These are phyloP conservation scores for Megalurothrips usitatus DNA, from an alignment of 2,888 invertebrate genomes.

Conservation along the genomic window DNA sequence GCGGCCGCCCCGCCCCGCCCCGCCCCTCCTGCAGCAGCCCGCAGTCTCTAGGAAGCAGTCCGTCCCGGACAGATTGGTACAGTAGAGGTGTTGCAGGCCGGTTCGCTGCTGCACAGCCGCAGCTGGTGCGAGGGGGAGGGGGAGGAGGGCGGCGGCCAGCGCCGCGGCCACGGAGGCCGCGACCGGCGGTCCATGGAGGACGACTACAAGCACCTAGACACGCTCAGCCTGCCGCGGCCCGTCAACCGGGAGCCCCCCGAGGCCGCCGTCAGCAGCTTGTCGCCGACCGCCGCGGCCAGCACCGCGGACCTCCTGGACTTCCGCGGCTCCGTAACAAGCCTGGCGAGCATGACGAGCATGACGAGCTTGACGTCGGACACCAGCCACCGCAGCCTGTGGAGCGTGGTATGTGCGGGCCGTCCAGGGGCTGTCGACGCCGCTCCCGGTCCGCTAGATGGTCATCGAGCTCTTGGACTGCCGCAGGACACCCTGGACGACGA, in stretches of 20 bases:
- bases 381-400: background rate
- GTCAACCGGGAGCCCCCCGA: background rate
- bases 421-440: background rate
- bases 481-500: background rate
- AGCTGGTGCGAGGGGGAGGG: constrained; percentile 5
- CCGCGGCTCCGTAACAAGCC: background rate
- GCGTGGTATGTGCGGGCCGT: background rate
- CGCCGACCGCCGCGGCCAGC: background rate
- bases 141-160: background rate
- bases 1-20: too few species aligned
- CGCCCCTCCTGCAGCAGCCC: too few species aligned
- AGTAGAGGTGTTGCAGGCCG: background rate
- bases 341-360: background rate
- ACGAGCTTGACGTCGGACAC: background rate
- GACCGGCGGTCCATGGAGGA: background rate
- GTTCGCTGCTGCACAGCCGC: constrained; percentile 11
- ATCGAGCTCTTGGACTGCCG: background rate
- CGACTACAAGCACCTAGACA: background rate
- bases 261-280: background rate
- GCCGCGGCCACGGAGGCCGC: background rate
- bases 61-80: too few species aligned
- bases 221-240: background rate
- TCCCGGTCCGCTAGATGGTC: background rate
- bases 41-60: too few species aligned
- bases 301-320: background rate